A percentile compares a stretch with the other conserved stretches of the same genome.
Conservation (phyloP, 2,113 vertebrate species). For the Sarotherodon lohbergeri region DNA sequence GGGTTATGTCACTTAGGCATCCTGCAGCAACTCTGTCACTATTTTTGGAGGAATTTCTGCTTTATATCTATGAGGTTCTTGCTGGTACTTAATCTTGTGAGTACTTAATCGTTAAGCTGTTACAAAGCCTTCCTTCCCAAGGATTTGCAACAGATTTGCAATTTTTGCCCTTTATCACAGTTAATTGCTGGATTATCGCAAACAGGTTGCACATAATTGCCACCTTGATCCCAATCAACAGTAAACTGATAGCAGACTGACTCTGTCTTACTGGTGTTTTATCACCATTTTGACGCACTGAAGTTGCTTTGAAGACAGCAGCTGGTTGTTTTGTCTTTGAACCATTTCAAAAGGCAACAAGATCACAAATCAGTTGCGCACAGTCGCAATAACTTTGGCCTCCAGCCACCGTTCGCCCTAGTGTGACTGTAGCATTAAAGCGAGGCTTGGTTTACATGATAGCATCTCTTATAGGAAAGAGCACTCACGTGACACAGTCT, state of each 20-base stretch:
- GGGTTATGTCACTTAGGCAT: background rate
- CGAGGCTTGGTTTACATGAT: background rate
- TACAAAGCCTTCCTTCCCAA: background rate
- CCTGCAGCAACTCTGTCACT: background rate
- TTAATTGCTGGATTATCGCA: background rate
- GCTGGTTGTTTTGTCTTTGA: background rate
- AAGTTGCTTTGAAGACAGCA: background rate
- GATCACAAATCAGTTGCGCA: background rate
- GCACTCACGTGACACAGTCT: constrained; percentile 92
- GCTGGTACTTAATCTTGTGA: background rate
- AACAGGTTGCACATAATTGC: background rate
- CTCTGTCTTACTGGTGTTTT: background rate
- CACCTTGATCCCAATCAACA: background rate
- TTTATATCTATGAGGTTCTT: background rate
- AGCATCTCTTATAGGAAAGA: background rate
- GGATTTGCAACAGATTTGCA: background rate
- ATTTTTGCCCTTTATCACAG: background rate
- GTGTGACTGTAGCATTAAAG: background rate
- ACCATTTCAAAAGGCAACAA: background rate
- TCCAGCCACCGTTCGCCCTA: background rate
- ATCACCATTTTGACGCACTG: background rate
- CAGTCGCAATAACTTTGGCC: background rate
- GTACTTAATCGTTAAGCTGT: background rate
- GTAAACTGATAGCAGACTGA: background rate
- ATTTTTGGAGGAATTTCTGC: background rate